Evolutionary conservation across 2,888 invertebrate species (phyloP), one percentile per base, ranked within the genome.

Genomic region (Parelbella ahira): DNA sequence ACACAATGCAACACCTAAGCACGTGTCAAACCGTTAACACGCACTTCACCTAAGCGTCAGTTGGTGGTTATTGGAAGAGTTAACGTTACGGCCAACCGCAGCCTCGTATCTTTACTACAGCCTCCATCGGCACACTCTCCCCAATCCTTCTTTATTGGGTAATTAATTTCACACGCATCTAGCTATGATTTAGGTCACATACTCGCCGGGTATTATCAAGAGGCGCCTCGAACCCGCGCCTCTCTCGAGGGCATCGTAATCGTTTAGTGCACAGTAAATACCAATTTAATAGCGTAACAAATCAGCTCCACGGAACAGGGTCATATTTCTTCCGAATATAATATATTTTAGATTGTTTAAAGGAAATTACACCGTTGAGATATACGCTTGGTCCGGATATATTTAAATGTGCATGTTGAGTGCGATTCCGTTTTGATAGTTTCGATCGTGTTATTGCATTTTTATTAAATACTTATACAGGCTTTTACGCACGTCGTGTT

Each of bases 91-190:
- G 6, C 33, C 41, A 33, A 41, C 19, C 33, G 27, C 27, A 15
- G 11, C 1, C 30, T 23, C 11, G 11, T 2, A 19, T 5, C 21
- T 6, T 20, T 13, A 23, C 21, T 5, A 37, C 29, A 23, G 28
- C 13, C 11, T 4, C 13, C 20, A 41, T 41, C 27, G 27, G 15
- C 33, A 7, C 9, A 33, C 13, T 41, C 24, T 19, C 13, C 21
- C 13, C 37, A 23, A 37, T 20, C 20, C 28, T 21, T 44, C 46
- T 49, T 51, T 48, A 50, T 45, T 50, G 39, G 43, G 50, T 50
- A 49, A 53, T 53, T 51, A 51, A 48, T 51, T 48, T 53, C 47
- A 46, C 51, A 47, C 49, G 44, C 48, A 37, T 37, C 43, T 42
- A 18, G 32, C 25, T 33, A 33, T 28, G 41, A 33, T 41, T 33